Evolutionary conservation across 2,797 vertebrate species (phyloP).

Genomic region (Urocyon cinereoargenteus): DNA sequence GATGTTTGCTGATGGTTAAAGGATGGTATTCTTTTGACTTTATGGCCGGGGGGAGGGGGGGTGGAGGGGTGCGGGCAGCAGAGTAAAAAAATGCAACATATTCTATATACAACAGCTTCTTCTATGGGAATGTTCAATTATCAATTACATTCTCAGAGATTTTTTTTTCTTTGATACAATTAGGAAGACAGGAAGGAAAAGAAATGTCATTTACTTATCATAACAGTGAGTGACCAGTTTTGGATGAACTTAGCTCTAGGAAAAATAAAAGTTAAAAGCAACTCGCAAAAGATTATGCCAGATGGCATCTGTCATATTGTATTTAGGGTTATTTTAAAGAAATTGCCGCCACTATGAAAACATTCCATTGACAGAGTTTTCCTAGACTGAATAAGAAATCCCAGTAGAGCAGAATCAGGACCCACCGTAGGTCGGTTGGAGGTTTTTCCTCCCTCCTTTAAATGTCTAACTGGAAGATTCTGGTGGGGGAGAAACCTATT

Average conservation of each 20-base stretch:
- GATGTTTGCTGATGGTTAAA: constrained; percentile 47
- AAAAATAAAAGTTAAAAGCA: constrained; percentile 90
- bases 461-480: constrained; percentile 60
- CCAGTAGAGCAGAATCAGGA: constrained; percentile 82
- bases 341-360: constrained; percentile 88
- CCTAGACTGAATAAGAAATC: constrained; percentile 85
- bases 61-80: not conserved
- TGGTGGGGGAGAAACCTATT: constrained; percentile 53
- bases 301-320: constrained; percentile 91
- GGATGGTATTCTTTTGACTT: constrained; percentile 34
- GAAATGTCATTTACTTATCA: constrained; percentile 74
- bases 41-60: not conserved
- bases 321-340: constrained; percentile 91
- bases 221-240: constrained; percentile 87
- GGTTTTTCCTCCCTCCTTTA: not conserved
- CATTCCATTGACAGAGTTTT: constrained; percentile 88
- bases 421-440: constrained; percentile 71
- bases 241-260: constrained; percentile 87
- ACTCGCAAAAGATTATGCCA: constrained; percentile 90
- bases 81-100: constrained; percentile 16
- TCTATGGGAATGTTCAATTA: constrained; percentile 42
- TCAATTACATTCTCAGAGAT: constrained; percentile 56
- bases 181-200: constrained; percentile 57
- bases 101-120: constrained; percentile 47
- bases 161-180: constrained; percentile 63